Evolutionary conservation across 2,888 invertebrate genomes (phyloP), one percentile per base, ranked within the genome.

Genomic region (Acanthosepion pharaonis): DNA sequence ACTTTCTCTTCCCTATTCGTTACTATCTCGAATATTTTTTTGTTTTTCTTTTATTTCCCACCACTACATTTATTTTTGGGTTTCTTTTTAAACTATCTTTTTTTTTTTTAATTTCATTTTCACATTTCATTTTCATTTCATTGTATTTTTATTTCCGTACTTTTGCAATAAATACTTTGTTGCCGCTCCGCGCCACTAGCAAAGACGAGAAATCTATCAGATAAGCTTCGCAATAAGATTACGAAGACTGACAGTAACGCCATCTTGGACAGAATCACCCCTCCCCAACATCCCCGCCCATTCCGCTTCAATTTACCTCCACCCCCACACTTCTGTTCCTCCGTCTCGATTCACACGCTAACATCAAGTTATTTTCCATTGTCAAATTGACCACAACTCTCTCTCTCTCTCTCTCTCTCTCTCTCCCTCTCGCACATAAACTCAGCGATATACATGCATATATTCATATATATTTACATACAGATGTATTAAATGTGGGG

Each of bases 141-240:
- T 28, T 78, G 78, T 78, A 78, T 78, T 78, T 78, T 78, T 78
- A 78, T 78, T 78, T n/a, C 78, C 78, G 78, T n/a, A 28, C 78
- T 28, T 78, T 78, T 78, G n/a, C 78, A 78, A 78, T 78, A 78
- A n/a, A 78, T 78, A 78, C 78, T 78, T 78, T 28, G 28, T 78
- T 78, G 78, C 28, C 78, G 78, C 78, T n/a, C 78, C n/a, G 78
- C 18, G 78, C 78, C 78, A 9, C n/a, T 78, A 78, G 78, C 78
- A 28, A 78, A n/a, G 78, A n/a, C 42, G 9, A n/a, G 15, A 78
- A 78, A 78, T 78, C 78, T 78, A 78, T n/a, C 28, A 78, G 78
- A 78, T 78, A 78, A 78, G 78, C 78, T 78, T 28, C 28, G n/a
- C 78, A 78, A 78, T 78, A 78, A 78, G 78, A 78, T 78, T 78